Conservation (phyloP, 2,888 invertebrate species). For the Caenorhabditis sp. region DNA sequence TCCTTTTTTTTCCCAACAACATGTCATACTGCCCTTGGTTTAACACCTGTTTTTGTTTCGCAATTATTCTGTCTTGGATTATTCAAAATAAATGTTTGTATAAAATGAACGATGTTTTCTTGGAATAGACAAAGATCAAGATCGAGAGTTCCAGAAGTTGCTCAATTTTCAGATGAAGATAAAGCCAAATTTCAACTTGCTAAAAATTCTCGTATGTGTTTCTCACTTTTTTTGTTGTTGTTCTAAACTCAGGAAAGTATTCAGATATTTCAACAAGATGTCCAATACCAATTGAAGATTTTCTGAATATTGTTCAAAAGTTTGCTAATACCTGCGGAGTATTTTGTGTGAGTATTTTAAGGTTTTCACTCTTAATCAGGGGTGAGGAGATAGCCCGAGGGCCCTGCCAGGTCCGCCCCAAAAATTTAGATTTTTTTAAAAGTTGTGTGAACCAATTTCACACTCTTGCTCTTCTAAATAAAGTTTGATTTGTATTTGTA, state of each 20-base stretch:
- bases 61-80: not conserved
- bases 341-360: slow-evolving; percentile 1
- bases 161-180: not conserved
- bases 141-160: not conserved
- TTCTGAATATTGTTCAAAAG: not conserved
- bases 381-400: too few species aligned
- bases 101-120: not conserved
- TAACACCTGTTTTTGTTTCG: not conserved
- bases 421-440: too few species aligned
- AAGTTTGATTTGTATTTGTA: too few species aligned
- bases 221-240: too few species aligned
- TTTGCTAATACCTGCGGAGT: not conserved
- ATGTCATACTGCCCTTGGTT: not conserved
- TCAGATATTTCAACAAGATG: slow-evolving; percentile 1
- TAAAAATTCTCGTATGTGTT: not conserved
- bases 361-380: too few species aligned
- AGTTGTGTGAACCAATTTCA: too few species aligned
- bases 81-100: not conserved
- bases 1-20: not conserved
- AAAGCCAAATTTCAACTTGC: not conserved
- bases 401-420: too few species aligned
- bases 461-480: too few species aligned
- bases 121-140: slow-evolving; percentile 2
- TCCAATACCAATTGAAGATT: not conserved
- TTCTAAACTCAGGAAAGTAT: not conserved